Base-by-base conservation (phyloP, 2,113 vertebrate genomes). In the Ochotona princeps region DNA sequence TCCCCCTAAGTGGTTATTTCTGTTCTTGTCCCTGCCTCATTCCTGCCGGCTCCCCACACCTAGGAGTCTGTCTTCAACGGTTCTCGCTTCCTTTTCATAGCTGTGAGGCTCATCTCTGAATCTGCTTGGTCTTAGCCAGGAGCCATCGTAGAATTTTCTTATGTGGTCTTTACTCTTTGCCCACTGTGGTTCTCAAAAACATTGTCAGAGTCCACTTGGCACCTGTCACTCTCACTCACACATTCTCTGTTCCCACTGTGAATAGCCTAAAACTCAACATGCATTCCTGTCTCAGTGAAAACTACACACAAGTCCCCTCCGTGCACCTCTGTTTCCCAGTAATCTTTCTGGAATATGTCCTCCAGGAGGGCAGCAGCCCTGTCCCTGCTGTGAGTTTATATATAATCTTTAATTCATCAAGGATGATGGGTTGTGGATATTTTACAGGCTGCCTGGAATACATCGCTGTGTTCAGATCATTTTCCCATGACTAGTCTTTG, bases 401-500 rank as follows among this genome's bases (percentile, higher is more conserved):
- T 60, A 2, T 1, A 9, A 1, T 35, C 49, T 28, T 15, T 79
- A 60, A 83, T 82, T 35, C 20, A 1, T 18, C 44, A 51, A 83
- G 12, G 49, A 0, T 49, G 63, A 30, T 18, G 26, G 32, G 60
- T 28, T 44, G 25, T 25, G 3, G 13, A 7, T 61, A 21, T 63
- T 85, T 92, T 93, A 23, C 21, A n/a, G 32, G 44, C 38, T 20
- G 4, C 30, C 54, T 57, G 23, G 20, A 54, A 63, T 63, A 32
- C 11, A 60, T 8, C 12, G 38, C 17, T 49, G 89, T 73, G 83
- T 23, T 78, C 67, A 61, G 84, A 23, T 47, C 73, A 18, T 85
- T 90, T 94, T 83, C 38, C 91, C 14, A 26, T 35, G 57, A 47
- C 26, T 89, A 35, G 61, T 51, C 38, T n/a, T 18, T 92, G 54